phyloP scores from a whole-genome alignment of 2,888 invertebrate genomes.

The Fabriciana adippe region DNA sequence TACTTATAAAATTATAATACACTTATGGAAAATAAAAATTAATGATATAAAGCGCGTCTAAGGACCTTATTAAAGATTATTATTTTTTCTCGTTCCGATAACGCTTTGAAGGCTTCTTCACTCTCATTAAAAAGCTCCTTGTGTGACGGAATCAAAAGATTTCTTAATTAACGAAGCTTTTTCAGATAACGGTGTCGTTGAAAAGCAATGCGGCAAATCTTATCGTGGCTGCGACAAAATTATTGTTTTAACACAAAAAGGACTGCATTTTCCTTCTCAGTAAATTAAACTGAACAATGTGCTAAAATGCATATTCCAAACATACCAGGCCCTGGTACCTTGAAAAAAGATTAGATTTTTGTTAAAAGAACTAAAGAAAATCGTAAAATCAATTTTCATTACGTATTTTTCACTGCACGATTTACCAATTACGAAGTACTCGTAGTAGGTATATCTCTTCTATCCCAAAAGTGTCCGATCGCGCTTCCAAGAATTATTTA shows the following conservation, averaged over 20 bases:
- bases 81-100: conserved; percentile 17
- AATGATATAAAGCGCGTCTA: conserved; percentile 4
- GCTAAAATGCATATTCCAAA: too few species aligned
- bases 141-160: conserved; percentile 30
- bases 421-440: too few species aligned
- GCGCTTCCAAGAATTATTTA: too few species aligned
- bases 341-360: too few species aligned
- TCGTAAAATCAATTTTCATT: too few species aligned
- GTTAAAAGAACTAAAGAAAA: too few species aligned
- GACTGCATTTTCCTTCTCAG: too few species aligned
- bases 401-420: too few species aligned
- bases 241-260: not conserved
- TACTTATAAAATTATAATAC: not conserved
- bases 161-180: conserved; percentile 29
- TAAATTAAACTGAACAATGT: too few species aligned
- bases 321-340: too few species aligned
- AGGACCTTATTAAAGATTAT: conserved; percentile 13
- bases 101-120: conserved; percentile 19
- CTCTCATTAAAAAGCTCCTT: conserved; percentile 26
- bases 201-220: not conserved
- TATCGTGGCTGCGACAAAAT: not conserved
- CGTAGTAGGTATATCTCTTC: too few species aligned
- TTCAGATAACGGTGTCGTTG: conserved; percentile 16
- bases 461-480: too few species aligned
- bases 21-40: conserved; percentile 1